These are phyloP conservation scores for Rhynchonycteris naso DNA, from an alignment of 2,797 vertebrate species.

Conservation along the genomic window DNA sequence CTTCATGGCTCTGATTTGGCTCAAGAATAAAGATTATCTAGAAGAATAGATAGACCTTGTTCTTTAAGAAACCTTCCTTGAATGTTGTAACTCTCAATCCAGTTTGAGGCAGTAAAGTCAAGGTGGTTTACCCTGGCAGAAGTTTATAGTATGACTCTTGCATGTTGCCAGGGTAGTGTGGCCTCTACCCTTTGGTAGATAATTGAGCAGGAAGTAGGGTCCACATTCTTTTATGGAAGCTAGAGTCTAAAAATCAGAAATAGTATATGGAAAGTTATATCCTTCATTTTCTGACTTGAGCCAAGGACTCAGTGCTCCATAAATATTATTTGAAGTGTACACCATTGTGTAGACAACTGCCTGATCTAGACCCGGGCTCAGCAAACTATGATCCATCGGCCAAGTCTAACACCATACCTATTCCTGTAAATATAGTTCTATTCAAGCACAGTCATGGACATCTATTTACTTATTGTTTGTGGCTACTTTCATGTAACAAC, in stretches of 20 bases:
- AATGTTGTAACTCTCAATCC: background rate
- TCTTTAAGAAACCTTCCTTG: conserved; percentile 9
- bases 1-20: background rate
- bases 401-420: background rate
- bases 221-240: background rate
- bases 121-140: background rate
- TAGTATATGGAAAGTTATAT: background rate
- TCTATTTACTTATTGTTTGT: conserved; percentile 1
- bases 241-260: background rate
- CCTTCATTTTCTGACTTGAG: conserved; percentile 7
- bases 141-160: background rate
- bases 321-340: background rate
- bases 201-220: background rate
- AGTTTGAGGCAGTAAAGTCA: background rate
- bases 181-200: background rate
- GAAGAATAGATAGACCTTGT: background rate
- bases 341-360: background rate
- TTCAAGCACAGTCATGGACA: background rate
- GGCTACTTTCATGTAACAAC: background rate
- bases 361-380: background rate
- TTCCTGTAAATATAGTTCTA: background rate
- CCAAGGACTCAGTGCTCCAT: background rate
- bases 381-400: background rate
- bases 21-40: background rate
- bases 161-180: background rate